Base-by-base conservation (phyloP, 2,113 vertebrate genomes). In the Thalassoma bifasciatum region DNA sequence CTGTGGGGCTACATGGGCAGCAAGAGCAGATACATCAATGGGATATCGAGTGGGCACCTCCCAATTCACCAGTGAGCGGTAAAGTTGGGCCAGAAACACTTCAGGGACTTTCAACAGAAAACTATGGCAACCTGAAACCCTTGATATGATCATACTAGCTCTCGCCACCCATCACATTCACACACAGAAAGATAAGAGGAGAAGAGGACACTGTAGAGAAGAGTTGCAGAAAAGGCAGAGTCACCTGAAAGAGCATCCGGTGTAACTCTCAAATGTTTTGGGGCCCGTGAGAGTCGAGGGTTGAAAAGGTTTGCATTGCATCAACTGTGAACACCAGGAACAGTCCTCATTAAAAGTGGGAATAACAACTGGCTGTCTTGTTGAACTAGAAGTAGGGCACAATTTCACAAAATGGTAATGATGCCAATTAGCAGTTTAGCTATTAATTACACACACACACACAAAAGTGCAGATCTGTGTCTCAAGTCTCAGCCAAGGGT, bases 371-470 rank as follows among this genome's bases (percentile, higher is more conserved):
- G n/a, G 47, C 49, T 66, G 56, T 52, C 37, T 54, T 42, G 37
- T 49, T 68, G 30, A 56, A 73, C 38, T 57, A 61, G 23, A 75
- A 66, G 30, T 51, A 72, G 67, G 73, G 52, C 79, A 61, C 9
- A 10, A 42, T 46, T 77, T 78, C 50, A 62, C 57, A 21, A 67
- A 69, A 74, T 44, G 47, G 34, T 79, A 74, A 85, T 79, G 58
- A 77, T 63, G 57, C 44, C 51, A 83, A 77, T 86, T 77, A 78
- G 58, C 58, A 57, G n/a, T 72, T 63, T 50, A 73, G 79, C 77
- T 61, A 75, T 64, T 75, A 80, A 79, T 84, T 69, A 69, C 21
- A 65, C 17, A 52, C 37, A 4, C 1, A n/a, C 26, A 40, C 4
- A 8, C 3, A 19, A 10, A 22, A 44, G 16, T 12, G 46, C 34